Percentiles rank a stretch among this genome's conserved stretches.
phyloP scores from a whole-genome alignment of 2,113 vertebrate species.

The Pomatostomus ruficeps region DNA sequence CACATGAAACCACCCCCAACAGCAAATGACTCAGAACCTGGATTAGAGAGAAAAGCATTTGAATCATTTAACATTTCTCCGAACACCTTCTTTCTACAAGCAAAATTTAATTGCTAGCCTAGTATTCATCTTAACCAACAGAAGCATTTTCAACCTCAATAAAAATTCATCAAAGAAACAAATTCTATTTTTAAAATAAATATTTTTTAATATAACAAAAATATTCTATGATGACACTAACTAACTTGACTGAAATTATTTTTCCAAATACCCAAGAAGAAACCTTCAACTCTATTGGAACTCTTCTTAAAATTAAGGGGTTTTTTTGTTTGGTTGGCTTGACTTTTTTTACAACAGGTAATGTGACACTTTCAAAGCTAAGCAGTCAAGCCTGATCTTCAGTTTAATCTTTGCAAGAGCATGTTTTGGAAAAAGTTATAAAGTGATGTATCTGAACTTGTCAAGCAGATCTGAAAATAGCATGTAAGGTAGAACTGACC shows the following conservation, averaged over 20 bases:
- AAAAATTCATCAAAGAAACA: not conserved
- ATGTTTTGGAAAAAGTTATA: not conserved
- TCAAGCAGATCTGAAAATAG: not conserved
- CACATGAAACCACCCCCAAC: not conserved
- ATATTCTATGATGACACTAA: not conserved
- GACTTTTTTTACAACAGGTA: not conserved
- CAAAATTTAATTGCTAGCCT: not conserved
- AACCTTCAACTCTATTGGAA: not conserved
- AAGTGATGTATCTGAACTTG: not conserved
- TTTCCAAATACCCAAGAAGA: not conserved
- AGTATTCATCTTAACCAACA: not conserved
- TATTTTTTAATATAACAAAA: not conserved
- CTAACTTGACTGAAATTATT: not conserved
- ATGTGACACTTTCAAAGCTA: not conserved
- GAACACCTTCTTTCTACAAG: not conserved
- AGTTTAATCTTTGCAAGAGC: not conserved
- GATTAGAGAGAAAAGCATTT: not conserved
- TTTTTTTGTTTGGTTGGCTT: not conserved
- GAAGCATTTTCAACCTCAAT: not conserved
- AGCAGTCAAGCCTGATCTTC: not conserved
- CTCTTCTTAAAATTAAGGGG: fast-evolving
- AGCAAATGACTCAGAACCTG: not conserved
- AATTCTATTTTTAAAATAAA: not conserved
- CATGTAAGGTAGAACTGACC: not conserved
- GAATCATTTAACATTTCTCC: not conserved